phyloP scores from a whole-genome alignment of 2,888 invertebrate genomes.

The Onchidella celtica region DNA sequence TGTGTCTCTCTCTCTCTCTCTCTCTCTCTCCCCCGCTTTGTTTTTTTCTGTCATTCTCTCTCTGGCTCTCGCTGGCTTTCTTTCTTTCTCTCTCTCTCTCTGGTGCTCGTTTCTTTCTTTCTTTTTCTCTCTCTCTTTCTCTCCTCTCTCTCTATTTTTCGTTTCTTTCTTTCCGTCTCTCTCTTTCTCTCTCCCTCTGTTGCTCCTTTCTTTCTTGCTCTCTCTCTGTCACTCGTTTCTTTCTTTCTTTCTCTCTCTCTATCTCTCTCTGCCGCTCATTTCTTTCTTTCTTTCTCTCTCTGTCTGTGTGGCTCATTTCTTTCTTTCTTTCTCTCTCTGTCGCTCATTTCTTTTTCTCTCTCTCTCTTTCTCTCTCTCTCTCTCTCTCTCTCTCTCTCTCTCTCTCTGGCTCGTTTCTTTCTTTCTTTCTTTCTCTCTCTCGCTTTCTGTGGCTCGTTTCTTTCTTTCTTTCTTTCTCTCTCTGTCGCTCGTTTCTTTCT shows the following conservation, averaged over 20 bases:
- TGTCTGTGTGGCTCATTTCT: background rate
- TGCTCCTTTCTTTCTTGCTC: background rate
- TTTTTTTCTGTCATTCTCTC: no score
- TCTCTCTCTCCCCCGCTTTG: no score
- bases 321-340: background rate
- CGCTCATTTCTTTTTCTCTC: no score
- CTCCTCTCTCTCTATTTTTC: no score
- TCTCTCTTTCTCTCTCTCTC: constrained; percentile 25
- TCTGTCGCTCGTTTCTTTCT: background rate
- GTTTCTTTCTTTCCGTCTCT: constrained; percentile 2
- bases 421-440: background rate
- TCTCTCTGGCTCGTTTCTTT: background rate
- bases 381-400: background rate
- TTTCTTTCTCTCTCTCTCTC: no score
- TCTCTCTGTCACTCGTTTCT: no score
- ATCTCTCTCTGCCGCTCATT: no score
- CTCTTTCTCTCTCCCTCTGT: background rate
- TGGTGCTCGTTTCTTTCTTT: no score
- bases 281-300: constrained; percentile 4
- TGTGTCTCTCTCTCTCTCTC: no score
- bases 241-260: constrained; percentile 24
- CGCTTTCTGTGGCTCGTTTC: background rate
- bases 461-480: background rate
- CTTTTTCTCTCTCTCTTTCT: no score
- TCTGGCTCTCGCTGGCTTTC: no score